phyloP scores from a whole-genome alignment of 2,113 vertebrate species.

The Microcebus griseorufus region DNA sequence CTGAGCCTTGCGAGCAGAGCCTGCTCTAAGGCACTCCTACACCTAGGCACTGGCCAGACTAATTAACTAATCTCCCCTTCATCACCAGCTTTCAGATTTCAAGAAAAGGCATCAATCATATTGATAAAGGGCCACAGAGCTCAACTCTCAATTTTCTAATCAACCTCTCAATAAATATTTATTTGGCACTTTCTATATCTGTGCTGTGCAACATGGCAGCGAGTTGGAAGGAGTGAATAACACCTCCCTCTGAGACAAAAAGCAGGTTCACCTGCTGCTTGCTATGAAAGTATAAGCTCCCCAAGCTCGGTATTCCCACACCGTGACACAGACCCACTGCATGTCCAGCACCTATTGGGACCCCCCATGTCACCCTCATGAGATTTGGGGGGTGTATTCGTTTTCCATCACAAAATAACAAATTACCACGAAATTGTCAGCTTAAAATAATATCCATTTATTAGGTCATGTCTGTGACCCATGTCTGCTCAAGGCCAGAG shows the following conservation, averaged over 20 bases:
- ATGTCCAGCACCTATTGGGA: not conserved
- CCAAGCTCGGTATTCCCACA: not conserved
- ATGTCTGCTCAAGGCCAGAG: no score
- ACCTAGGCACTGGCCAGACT: not conserved
- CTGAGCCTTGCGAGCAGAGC: not conserved
- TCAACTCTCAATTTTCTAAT: not conserved
- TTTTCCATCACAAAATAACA: not conserved
- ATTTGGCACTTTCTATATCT: not conserved
- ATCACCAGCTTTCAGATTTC: constrained; percentile 3
- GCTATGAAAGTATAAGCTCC: not conserved
- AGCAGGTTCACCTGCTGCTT: not conserved
- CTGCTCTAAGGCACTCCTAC: not conserved
- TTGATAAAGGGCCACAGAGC: not conserved
- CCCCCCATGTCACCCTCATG: not conserved
- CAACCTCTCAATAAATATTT: not conserved
- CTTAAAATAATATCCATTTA: no score
- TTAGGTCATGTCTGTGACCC: no score
- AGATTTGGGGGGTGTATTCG: not conserved
- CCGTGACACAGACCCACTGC: not conserved
- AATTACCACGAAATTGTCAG: not conserved
- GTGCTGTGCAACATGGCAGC: not conserved
- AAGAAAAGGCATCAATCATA: not conserved
- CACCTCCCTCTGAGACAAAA: not conserved
- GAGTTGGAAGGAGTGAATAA: no score
- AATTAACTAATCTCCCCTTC: not conserved